Evolutionary conservation across 2,113 vertebrate species (phyloP).

Genomic region (human): GRCh38 chr7:90335501-90336000

Average conservation of each 20-base stretch:
- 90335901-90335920: not conserved
- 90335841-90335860: not conserved
- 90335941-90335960: not conserved
- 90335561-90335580: too few relatives aligned
- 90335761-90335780: not conserved
- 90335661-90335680: not conserved
- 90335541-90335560: too few relatives aligned
- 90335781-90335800: not conserved
- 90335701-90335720: not conserved
- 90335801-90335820: not conserved
- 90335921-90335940: not conserved
- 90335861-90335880: not conserved
- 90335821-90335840: not conserved
- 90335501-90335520: too few relatives aligned
- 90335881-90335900: not conserved
- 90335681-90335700: not conserved
- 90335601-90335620: too few relatives aligned
- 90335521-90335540: too few relatives aligned
- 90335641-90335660: not conserved
- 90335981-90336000: too few relatives aligned
- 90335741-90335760: not conserved
- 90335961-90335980: too few relatives aligned
- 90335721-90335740: not conserved
- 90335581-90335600: too few relatives aligned
- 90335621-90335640: not conserved